Evolutionary conservation across 2,797 vertebrate genomes (phyloP).

Genomic region (Squalus acanthias): DNA sequence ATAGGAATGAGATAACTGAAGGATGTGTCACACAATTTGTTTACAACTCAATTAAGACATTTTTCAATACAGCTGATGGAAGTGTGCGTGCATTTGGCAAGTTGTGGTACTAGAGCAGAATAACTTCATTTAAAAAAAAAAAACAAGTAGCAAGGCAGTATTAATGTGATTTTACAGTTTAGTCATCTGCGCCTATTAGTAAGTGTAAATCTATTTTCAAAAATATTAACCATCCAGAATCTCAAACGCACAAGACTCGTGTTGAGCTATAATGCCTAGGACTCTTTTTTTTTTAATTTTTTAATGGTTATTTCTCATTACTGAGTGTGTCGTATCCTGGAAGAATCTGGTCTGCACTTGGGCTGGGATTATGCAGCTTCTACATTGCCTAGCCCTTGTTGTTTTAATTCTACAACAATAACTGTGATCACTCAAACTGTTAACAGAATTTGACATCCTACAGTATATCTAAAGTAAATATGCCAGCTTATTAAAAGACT

Average conservation of each 20-base stretch:
- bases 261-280: background rate
- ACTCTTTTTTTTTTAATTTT: background rate
- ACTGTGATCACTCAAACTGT: background rate
- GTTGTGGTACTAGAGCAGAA: background rate
- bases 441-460: background rate
- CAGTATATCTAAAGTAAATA: background rate
- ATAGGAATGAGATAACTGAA: background rate
- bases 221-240: background rate
- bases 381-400: background rate
- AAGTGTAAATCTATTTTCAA: background rate
- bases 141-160: background rate
- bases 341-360: background rate
- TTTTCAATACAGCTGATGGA: background rate
- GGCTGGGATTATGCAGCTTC: constrained; percentile 5
- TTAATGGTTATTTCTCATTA: background rate
- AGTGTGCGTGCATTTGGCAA: background rate
- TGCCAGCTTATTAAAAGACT: background rate
- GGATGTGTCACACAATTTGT: background rate
- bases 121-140: too few species aligned
- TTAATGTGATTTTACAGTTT: constrained; percentile 11
- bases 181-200: background rate
- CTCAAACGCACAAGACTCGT: background rate
- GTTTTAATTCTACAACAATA: background rate
- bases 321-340: background rate
- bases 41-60: background rate